phyloP scores from a whole-genome alignment of 2,888 invertebrate genomes.

The Acronicta psi region DNA sequence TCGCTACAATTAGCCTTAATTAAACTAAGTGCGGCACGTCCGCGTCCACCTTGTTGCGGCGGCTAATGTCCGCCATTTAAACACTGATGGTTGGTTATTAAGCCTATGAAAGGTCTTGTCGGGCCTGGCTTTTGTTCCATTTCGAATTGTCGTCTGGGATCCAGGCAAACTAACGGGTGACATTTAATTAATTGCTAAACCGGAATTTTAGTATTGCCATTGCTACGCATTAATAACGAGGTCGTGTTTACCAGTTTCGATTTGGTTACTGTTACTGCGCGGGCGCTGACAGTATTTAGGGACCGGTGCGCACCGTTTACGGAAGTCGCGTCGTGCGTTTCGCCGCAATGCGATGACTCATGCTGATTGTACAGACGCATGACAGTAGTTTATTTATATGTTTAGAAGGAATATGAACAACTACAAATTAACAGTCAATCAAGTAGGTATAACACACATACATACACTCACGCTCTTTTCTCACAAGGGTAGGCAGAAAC shows the following conservation, averaged over 20 bases:
- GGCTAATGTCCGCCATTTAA: conserved; percentile 60
- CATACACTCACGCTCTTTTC: no score
- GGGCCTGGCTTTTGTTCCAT: conserved; percentile 66
- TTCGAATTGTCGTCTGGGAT: conserved; percentile 59
- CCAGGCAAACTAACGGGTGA: conserved; percentile 47
- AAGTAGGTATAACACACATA: no score
- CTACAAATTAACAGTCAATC: no score
- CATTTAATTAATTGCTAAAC: conserved; percentile 58
- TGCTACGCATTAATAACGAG: conserved; percentile 38
- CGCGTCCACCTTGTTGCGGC: conserved; percentile 61
- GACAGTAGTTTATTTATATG: conserved; percentile 24
- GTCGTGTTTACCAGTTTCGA: conserved; percentile 42
- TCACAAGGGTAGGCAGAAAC: no score
- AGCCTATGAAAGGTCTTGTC: conserved; percentile 60
- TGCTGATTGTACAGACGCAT: conserved; percentile 31
- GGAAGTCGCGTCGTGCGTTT: conserved; percentile 51
- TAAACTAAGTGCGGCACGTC: conserved; percentile 62
- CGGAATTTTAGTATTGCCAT: conserved; percentile 38
- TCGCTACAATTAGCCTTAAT: conserved; percentile 72
- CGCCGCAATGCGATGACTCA: conserved; percentile 49
- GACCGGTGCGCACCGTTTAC: conserved; percentile 50
- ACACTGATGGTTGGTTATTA: conserved; percentile 66
- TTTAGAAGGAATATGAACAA: conserved; percentile 13
- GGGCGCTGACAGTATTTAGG: conserved; percentile 55
- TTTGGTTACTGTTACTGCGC: conserved; percentile 42